Conservation (phyloP, 2,888 invertebrate genomes). For the Eledone cirrhosa region DNA sequence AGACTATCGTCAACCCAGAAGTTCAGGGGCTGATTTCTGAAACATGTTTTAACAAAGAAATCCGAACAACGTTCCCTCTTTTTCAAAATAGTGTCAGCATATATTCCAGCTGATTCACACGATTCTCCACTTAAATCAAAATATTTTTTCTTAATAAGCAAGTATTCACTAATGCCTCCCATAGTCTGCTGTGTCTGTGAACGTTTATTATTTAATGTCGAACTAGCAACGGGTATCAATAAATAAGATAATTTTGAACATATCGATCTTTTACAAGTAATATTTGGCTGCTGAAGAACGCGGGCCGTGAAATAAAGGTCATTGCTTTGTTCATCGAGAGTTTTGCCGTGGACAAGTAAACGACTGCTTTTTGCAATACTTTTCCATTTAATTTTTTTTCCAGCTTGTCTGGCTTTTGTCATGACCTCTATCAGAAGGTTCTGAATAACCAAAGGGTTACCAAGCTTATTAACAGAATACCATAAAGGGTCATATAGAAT, state of each 20-base stretch:
- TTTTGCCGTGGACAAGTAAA: neutral
- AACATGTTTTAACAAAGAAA: neutral
- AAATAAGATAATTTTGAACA: neutral
- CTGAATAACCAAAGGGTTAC: neutral
- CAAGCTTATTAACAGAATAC: conserved; percentile 1
- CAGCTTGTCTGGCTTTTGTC: neutral
- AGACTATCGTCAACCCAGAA: neutral
- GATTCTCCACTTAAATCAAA: neutral
- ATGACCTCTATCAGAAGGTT: neutral
- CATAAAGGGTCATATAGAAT: conserved; percentile 4
- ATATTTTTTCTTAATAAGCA: neutral
- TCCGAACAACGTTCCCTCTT: neutral
- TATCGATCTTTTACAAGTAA: neutral
- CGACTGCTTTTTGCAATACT: neutral
- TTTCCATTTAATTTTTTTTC: neutral
- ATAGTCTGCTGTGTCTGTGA: neutral
- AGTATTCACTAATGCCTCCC: neutral
- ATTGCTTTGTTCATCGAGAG: neutral
- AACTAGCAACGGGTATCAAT: neutral
- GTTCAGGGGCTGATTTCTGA: neutral
- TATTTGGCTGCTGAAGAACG: neutral
- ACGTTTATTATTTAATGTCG: neutral
- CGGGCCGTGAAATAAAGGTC: neutral
- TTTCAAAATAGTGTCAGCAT: neutral
- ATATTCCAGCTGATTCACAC: neutral